These are phyloP conservation scores for Nebria brevicollis DNA, from an alignment of 2,888 invertebrate genomes.

Conservation along the genomic window DNA sequence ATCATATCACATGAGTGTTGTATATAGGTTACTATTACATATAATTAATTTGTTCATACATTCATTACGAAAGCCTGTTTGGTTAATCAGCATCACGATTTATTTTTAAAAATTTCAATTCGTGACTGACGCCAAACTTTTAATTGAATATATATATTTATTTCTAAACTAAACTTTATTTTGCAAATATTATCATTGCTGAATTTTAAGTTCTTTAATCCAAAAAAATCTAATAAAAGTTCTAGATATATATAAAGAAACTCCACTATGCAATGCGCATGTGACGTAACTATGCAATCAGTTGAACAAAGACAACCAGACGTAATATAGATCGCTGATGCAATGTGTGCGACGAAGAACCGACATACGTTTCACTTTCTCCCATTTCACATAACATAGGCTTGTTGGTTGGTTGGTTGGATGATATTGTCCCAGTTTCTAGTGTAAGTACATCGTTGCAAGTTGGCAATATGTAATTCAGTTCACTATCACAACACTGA, in stretches of 20 bases:
- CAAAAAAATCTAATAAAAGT: too few relatives aligned
- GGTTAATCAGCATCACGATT: too few relatives aligned
- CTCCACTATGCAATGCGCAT: background rate
- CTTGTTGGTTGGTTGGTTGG: slow-evolving; percentile 12
- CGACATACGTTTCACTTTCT: slow-evolving; percentile 47
- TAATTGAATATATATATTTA: too few relatives aligned
- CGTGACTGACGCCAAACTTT: too few relatives aligned
- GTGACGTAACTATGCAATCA: slow-evolving; percentile 34
- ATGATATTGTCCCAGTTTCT: slow-evolving; percentile 50
- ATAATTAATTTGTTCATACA: background rate
- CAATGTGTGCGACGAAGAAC: background rate
- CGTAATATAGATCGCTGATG: background rate
- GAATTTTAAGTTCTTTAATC: too few relatives aligned
- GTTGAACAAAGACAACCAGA: slow-evolving; percentile 12
- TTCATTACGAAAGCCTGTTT: too few relatives aligned
- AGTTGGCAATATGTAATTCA: slow-evolving; percentile 8
- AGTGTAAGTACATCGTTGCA: slow-evolving; percentile 20
- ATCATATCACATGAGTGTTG: too few relatives aligned
- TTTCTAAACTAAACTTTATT: too few relatives aligned
- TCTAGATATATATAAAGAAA: too few relatives aligned
- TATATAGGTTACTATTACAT: too few relatives aligned
- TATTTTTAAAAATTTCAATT: too few relatives aligned
- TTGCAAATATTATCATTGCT: too few relatives aligned
- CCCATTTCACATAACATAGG: slow-evolving; percentile 49
- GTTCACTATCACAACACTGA: slow-evolving; percentile 6